phyloP scores from a whole-genome alignment of 1,140 invertebrate species.

The Drosophila elegans region DNA sequence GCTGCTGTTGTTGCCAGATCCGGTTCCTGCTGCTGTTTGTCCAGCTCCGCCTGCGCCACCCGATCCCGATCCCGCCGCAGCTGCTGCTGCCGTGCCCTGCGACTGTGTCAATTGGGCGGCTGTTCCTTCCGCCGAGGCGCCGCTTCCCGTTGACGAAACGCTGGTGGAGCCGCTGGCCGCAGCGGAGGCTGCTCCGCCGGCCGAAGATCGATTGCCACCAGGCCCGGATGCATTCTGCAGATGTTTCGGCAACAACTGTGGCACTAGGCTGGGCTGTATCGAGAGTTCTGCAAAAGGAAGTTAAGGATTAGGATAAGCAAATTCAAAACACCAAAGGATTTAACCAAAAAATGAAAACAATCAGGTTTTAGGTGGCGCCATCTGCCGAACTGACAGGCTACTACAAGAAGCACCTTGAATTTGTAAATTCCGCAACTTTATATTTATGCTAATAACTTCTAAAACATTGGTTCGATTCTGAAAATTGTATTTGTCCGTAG shows the following conservation, averaged over 20 bases:
- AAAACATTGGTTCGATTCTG: too few species aligned
- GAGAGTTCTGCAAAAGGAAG: conserved; percentile 70
- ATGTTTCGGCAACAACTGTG: conserved; percentile 84
- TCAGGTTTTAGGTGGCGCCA: too few species aligned
- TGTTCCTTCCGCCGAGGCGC: conserved; percentile 61
- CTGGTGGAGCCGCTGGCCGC: conserved; percentile 67
- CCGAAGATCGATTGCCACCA: conserved; percentile 42
- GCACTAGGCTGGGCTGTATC: conserved; percentile 85
- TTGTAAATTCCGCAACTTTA: too few species aligned
- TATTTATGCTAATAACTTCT: too few species aligned
- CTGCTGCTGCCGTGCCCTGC: conserved; percentile 27
- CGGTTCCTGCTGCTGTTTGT: conserved; percentile 19
- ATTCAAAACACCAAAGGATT: not conserved
- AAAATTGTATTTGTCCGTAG: too few species aligned
- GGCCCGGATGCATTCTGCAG: conserved; percentile 59
- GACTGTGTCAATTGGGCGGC: conserved; percentile 25
- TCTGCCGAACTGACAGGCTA: too few species aligned
- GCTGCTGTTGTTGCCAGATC: conserved; percentile 44
- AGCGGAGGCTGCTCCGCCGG: conserved; percentile 31
- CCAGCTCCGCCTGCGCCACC: conserved; percentile 32
- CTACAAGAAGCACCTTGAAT: too few species aligned
- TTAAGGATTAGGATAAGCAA: not conserved
- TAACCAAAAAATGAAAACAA: too few species aligned
- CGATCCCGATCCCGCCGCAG: conserved; percentile 39
- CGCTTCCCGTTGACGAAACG: conserved; percentile 62